phyloP scores from a whole-genome alignment of 2,888 invertebrate species.

The Nematopogon swammerdamellus region DNA sequence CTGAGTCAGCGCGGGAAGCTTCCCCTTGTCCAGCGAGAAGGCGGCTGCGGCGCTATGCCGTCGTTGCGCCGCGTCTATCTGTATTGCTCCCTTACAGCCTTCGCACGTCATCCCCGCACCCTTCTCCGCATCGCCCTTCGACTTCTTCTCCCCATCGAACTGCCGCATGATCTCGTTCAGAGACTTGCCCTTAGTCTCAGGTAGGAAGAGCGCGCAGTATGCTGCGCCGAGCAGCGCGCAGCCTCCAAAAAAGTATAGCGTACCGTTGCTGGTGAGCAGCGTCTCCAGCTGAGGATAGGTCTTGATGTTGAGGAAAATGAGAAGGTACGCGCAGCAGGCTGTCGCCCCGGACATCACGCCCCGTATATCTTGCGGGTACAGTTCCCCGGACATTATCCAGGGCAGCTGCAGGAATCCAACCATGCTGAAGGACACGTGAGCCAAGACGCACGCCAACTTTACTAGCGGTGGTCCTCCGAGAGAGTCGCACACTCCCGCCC shows the following conservation, averaged over 20 bases:
- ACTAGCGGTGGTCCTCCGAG: constrained; percentile 48
- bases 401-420: constrained; percentile 70
- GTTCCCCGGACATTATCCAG: constrained; percentile 72
- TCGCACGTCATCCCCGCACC: constrained; percentile 16
- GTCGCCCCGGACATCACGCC: constrained; percentile 69
- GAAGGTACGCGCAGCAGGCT: constrained; percentile 64
- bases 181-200: constrained; percentile 68
- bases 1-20: neutral
- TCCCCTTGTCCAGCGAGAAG: constrained; percentile 34
- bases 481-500: constrained; percentile 58
- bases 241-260: constrained; percentile 60
- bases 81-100: constrained; percentile 15
- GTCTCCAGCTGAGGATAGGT: constrained; percentile 63
- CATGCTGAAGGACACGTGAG: constrained; percentile 72
- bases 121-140: constrained; percentile 31
- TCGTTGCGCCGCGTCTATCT: constrained; percentile 31
- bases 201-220: constrained; percentile 59
- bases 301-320: constrained; percentile 69
- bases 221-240: constrained; percentile 59
- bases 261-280: constrained; percentile 57
- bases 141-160: constrained; percentile 46
- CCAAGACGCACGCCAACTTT: constrained; percentile 58
- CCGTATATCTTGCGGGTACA: constrained; percentile 66
- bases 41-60: constrained; percentile 41
- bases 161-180: constrained; percentile 64